These are phyloP conservation scores for Hoplodrina ambigua DNA, from an alignment of 2,888 invertebrate genomes.

Conservation along the genomic window DNA sequence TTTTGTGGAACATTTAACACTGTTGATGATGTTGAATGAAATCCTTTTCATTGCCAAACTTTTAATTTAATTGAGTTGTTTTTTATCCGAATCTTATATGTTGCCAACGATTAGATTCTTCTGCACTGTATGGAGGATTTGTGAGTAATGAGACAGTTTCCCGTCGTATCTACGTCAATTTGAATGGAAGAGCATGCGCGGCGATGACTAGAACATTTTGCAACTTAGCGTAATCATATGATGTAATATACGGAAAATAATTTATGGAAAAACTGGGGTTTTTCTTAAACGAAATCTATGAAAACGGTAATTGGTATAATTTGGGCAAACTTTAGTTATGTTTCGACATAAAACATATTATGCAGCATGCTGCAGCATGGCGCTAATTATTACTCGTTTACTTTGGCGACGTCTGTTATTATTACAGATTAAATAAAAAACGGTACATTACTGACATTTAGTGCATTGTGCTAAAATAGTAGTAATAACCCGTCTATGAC, in stretches of 20 bases:
- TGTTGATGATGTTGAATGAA: constrained; percentile 22
- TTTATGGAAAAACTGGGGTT: background rate
- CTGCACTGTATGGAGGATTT: constrained; percentile 28
- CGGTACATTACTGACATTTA: constrained; percentile 47
- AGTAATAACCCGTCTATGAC: constrained; percentile 9
- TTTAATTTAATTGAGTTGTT: constrained; percentile 16
- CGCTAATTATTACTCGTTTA: constrained; percentile 21
- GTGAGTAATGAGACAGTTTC: constrained; percentile 29
- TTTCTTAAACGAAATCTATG: background rate
- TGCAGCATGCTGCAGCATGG: too few relatives aligned
- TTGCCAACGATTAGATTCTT: background rate
- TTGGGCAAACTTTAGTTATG: background rate
- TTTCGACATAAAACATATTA: constrained; percentile 3
- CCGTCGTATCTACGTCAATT: constrained; percentile 27
- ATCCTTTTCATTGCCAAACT: constrained; percentile 25
- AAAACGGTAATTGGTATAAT: background rate
- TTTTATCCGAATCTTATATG: constrained; percentile 4
- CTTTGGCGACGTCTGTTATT: constrained; percentile 39
- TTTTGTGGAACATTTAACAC: constrained; percentile 20
- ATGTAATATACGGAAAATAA: constrained; percentile 57
- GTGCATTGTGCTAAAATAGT: constrained; percentile 31
- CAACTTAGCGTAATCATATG: constrained; percentile 58
- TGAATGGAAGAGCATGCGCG: constrained; percentile 67
- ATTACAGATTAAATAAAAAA: constrained; percentile 37
- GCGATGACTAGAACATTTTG: constrained; percentile 60